Base-by-base conservation (phyloP, 2,888 invertebrate species). In the Zaprionus lineosus region DNA sequence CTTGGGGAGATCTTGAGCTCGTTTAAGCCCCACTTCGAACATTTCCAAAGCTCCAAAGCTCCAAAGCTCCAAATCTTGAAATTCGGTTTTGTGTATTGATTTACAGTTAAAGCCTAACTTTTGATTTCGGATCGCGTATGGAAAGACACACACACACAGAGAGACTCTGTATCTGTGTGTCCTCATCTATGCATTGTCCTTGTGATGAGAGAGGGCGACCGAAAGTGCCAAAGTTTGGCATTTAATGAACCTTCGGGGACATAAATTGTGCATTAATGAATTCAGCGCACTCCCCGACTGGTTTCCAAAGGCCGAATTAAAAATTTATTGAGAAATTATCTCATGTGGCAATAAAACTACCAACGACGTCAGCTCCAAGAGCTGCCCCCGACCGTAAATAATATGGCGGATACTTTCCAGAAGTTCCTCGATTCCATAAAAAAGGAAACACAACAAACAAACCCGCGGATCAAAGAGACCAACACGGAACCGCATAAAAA, bases 241-340 rank as follows among this genome's bases (percentile, higher is more conserved):
- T 68, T 77, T 65, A 78, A 68, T 65, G 57, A 68, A 64, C 65
- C 60, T 70, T 12, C 24, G 24, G 18, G 14, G 19, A 51, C 41
- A 59, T 67, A 62, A 70, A 60, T 62, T 60, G 59, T 50, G 18
- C 48, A 60, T 58, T 40, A 62, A 58, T 39, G 18, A 52, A 60
- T 39, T 15, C 53, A 61, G 43, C 50, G 55, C 40, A 48, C 51
- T 62, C 57, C 12, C 33, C 62, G 57, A 74, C 74, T 41, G 65
- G 63, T 65, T 65, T 65, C 24, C 15, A 47, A 62, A 62, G 39
- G 41, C 34, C 21, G 29, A 39, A 50, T 21, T 55, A 43, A 28
- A 15, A 2, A 14, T 69, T 69, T 79, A 85, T 82, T 62, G 74
- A 66, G 53, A 83, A 79, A 74, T 83, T 79, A 78, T 83, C 60